Evolutionary conservation across 2,797 vertebrate species (phyloP).

Genomic region (Acanthis flammea): DNA sequence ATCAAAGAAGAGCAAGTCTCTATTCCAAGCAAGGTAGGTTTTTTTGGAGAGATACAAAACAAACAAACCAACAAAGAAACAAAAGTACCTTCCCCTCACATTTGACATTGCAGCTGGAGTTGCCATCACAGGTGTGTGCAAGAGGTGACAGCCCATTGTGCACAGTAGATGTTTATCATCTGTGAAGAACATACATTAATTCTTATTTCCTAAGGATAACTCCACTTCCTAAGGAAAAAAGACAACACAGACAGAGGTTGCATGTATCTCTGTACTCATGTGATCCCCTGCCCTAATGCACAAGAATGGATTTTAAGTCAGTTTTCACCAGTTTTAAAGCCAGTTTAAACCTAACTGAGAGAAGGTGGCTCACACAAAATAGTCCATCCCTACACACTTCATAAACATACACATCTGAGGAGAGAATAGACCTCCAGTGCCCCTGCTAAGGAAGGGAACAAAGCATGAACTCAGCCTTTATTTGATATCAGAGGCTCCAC

Average conservation of each 20-base stretch:
- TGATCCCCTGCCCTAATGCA: not conserved
- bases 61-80: not conserved
- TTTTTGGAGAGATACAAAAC: not conserved
- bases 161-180: not conserved
- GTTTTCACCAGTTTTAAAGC: not conserved
- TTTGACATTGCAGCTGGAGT: not conserved
- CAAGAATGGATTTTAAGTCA: not conserved
- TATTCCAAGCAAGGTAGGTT: not conserved
- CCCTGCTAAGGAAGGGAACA: not conserved
- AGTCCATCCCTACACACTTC: not conserved
- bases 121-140: not conserved
- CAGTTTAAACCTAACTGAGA: not conserved
- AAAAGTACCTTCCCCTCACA: not conserved
- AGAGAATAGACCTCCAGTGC: not conserved
- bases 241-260: not conserved
- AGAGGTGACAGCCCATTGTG: not conserved
- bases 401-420: not conserved
- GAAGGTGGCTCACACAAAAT: not conserved
- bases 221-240: not conserved
- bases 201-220: not conserved
- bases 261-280: fast-evolving
- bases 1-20: not conserved
- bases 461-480: not conserved
- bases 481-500: not conserved
- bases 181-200: not conserved